Percentiles rank a stretch among this genome's conserved stretches.
Evolutionary conservation across 2,888 invertebrate genomes (phyloP).

Genomic region (Chironomus riparius): DNA sequence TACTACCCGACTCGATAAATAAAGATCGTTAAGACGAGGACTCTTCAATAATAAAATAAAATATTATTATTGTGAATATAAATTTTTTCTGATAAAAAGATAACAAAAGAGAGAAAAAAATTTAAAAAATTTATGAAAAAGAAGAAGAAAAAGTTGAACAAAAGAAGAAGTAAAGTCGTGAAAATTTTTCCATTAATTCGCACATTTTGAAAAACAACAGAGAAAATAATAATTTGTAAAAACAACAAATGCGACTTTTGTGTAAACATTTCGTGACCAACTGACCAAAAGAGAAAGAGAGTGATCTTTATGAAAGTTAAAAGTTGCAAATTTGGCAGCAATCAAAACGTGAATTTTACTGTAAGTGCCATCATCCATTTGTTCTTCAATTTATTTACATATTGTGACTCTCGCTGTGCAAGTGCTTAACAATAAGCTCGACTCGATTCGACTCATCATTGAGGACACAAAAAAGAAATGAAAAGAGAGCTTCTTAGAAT

Average conservation of each 20-base stretch:
- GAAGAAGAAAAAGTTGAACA: background rate
- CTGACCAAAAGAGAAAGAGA: too few relatives aligned
- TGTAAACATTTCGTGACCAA: background rate
- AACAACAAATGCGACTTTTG: background rate
- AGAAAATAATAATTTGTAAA: background rate
- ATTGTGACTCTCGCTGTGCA: too few relatives aligned
- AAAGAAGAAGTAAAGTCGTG: background rate
- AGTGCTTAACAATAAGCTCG: too few relatives aligned
- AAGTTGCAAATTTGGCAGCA: slow-evolving; percentile 1
- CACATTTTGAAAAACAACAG: too few relatives aligned
- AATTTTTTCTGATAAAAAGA: background rate
- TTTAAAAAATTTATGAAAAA: background rate
- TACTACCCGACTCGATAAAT: slow-evolving; percentile 12
- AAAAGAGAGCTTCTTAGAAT: background rate
- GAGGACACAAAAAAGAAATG: too few relatives aligned
- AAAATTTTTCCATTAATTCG: too few relatives aligned
- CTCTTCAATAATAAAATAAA: background rate
- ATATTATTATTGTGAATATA: background rate
- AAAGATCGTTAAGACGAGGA: slow-evolving; percentile 12
- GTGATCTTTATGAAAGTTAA: slow-evolving; percentile 11
- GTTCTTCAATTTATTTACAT: background rate
- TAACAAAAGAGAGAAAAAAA: background rate
- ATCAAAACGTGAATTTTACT: slow-evolving; percentile 11
- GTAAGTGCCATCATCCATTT: background rate
- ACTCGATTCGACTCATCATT: too few relatives aligned